Evolutionary conservation across 2,113 vertebrate genomes (phyloP), one percentile per base, ranked within the genome.

Genomic region (Marmota flaviventris): DNA sequence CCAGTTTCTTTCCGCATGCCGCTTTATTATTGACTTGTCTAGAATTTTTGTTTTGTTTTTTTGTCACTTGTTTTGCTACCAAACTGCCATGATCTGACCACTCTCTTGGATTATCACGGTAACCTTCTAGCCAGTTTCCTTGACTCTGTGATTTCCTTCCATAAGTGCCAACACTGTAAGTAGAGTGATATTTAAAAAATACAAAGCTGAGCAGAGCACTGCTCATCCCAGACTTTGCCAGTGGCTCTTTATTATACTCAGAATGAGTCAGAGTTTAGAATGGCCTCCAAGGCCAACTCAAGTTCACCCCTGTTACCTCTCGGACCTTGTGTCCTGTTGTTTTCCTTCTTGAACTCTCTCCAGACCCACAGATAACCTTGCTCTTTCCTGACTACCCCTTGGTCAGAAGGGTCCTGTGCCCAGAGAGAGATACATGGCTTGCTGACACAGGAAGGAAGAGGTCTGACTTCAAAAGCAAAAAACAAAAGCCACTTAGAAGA

Each of bases 401-500:
- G 48, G 25, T 32, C 78, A 45, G 42, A 72, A 32, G 34, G n/a
- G 51, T n/a, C n/a, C 29, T 12, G 25, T 70, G 32, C 29, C 14
- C 75, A 45, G 34, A 39, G 9, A 65, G 32, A 39, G 32, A 24
- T 34, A 53, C 51, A 61, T 86, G 58, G 13, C 32, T 91, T 88
- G 14, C 16, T 58, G 29, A 29, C 34, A 58, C n/a, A 73, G 39
- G 37, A 82, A 91, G 51, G 8, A 82, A 91, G 51, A 6, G 20
- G 14, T 42, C 10, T 16, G 32, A 45, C 65, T 94, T 92, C 22
- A 81, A 65, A 92, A 34, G 32, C n/a, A 90, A 82, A 89, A 48
- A 79, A 48, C 34, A 51, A 94, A 92, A 53, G 24, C 5, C 48
- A 77, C 63, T 51, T 75, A 56, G 76, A 93, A 95, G 29, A 86